These are phyloP conservation scores for Baryphthengus martii DNA, from an alignment of 2,113 vertebrate genomes.

Conservation along the genomic window DNA sequence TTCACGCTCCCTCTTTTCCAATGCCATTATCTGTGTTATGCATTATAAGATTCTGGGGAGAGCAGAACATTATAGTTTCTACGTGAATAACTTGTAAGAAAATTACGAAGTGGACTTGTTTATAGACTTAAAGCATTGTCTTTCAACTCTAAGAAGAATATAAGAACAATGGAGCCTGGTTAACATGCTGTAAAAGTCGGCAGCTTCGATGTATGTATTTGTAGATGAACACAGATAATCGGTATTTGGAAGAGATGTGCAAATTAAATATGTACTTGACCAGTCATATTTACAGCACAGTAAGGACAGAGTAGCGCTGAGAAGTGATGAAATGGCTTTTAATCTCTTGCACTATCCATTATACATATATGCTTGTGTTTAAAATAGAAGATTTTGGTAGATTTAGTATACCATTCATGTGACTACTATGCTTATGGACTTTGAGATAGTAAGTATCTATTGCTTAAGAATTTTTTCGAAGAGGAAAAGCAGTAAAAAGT, in stretches of 20 bases:
- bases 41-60: constrained; percentile 51
- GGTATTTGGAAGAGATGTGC: constrained; percentile 50
- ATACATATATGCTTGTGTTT: not conserved
- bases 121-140: constrained; percentile 54
- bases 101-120: constrained; percentile 64
- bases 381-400: constrained; percentile 8
- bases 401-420: not conserved
- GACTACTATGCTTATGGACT: not conserved
- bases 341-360: constrained; percentile 45
- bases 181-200: constrained; percentile 61
- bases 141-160: constrained; percentile 50
- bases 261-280: constrained; percentile 70
- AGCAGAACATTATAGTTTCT: constrained; percentile 42
- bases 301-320: not conserved
- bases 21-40: constrained; percentile 19
- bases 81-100: constrained; percentile 50
- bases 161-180: not conserved
- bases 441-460: not conserved
- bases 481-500: not conserved
- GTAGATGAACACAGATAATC: constrained; percentile 60
- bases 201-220: constrained; percentile 64
- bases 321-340: constrained; percentile 49
- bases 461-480: not conserved
- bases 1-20: constrained; percentile 40
- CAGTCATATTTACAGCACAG: constrained; percentile 50